These are phyloP conservation scores for Thunnus thynnus DNA, from an alignment of 2,113 vertebrate species.

Conservation along the genomic window DNA sequence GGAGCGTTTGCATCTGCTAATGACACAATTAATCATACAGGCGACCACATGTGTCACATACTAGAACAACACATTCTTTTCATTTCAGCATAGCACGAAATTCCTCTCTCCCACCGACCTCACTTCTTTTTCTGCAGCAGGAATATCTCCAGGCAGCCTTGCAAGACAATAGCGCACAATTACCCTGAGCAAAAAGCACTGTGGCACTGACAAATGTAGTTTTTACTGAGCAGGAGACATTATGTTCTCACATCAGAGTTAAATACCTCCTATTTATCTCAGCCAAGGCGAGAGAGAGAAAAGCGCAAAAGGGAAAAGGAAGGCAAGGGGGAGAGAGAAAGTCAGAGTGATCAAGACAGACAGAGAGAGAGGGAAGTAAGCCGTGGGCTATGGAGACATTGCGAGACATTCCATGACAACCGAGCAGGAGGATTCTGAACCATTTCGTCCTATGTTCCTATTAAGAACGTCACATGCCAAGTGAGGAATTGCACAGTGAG, in stretches of 20 bases:
- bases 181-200: conserved; percentile 75
- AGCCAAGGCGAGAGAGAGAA: conserved; percentile 60
- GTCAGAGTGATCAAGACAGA: conserved; percentile 64
- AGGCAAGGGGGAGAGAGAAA: conserved; percentile 41
- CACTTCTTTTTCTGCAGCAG: conserved; percentile 62
- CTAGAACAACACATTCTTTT: conserved; percentile 70
- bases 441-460: conserved; percentile 55
- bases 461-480: conserved; percentile 53
- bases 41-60: conserved; percentile 62
- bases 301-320: conserved; percentile 36
- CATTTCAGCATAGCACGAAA: conserved; percentile 71
- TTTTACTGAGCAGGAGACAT: conserved; percentile 80
- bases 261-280: conserved; percentile 84
- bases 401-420: conserved; percentile 79
- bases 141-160: conserved; percentile 78
- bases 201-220: conserved; percentile 85
- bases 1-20: conserved; percentile 64
- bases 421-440: conserved; percentile 61
- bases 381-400: conserved; percentile 65
- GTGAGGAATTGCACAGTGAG: conserved; percentile 31
- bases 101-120: conserved; percentile 57
- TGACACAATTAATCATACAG: conserved; percentile 75
- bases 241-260: conserved; percentile 80
- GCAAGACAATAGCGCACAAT: conserved; percentile 81
- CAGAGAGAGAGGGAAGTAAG: conserved; percentile 51